phyloP scores from a whole-genome alignment of 2,113 vertebrate genomes.

The Astur gentilis region DNA sequence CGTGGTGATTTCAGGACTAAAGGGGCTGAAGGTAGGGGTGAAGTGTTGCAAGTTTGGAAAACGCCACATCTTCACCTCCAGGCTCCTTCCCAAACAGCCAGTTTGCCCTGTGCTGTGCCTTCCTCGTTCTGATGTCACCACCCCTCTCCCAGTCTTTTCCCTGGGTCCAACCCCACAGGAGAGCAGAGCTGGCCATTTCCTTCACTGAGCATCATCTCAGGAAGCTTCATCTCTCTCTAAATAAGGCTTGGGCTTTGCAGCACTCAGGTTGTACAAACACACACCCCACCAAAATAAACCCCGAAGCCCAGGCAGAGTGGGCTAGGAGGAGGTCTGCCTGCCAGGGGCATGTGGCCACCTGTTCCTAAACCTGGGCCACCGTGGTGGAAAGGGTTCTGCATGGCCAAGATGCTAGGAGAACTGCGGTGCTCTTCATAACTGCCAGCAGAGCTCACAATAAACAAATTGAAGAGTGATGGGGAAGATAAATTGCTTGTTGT shows the following conservation, averaged over 20 bases:
- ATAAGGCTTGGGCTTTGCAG: not conserved
- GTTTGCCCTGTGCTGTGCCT: accelerated
- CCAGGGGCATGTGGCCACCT: not conserved
- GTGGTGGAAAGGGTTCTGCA: not conserved
- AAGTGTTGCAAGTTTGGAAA: not conserved
- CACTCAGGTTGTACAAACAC: not conserved
- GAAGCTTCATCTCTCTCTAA: not conserved
- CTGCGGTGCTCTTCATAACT: accelerated
- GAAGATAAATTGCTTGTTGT: constrained; percentile 6
- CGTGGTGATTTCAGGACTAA: accelerated
- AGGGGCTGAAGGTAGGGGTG: not conserved
- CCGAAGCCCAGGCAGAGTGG: not conserved
- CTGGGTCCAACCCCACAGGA: accelerated
- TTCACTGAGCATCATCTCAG: not conserved
- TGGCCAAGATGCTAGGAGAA: not conserved
- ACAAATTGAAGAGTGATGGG: not conserved
- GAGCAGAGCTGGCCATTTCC: not conserved
- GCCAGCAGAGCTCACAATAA: not conserved
- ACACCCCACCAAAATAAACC: not conserved
- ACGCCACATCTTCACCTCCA: accelerated
- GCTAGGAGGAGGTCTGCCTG: not conserved
- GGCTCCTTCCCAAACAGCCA: not conserved
- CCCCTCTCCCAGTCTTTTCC: not conserved
- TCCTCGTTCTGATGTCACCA: not conserved
- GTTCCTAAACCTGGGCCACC: not conserved